Conservation (phyloP, 2,113 vertebrate genomes). For the Hucho hucho region DNA sequence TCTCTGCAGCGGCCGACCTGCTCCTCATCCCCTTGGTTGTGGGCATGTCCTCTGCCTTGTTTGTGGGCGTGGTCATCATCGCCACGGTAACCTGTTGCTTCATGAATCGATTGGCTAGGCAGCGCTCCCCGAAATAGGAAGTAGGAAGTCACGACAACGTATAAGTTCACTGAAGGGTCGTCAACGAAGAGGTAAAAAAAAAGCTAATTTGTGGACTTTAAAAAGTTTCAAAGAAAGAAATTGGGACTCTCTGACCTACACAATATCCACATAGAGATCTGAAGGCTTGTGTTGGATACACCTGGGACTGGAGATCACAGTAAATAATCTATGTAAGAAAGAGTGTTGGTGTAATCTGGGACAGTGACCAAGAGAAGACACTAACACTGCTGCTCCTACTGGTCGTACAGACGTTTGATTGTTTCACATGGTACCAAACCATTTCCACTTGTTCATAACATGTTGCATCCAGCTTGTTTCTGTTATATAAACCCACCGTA, state of each 20-base stretch:
- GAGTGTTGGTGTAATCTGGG: background rate
- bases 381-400: background rate
- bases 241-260: background rate
- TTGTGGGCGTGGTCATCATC: constrained; percentile 80
- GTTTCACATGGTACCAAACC: background rate
- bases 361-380: background rate
- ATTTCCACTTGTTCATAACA: background rate
- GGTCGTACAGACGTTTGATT: background rate
- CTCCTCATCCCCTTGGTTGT: constrained; percentile 82
- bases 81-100: constrained; percentile 87
- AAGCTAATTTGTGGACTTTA: background rate
- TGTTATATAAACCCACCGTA: background rate
- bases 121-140: constrained; percentile 64
- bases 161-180: background rate
- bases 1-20: constrained; percentile 75
- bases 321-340: background rate
- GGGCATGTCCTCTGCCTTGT: constrained; percentile 80
- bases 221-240: too few species aligned
- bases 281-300: background rate
- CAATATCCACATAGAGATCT: background rate
- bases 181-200: background rate
- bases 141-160: background rate
- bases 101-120: constrained; percentile 78
- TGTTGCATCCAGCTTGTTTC: background rate
- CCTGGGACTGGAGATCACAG: background rate